Evolutionary conservation across 2,888 invertebrate genomes (phyloP).

Genomic region (Nemoura dubitans): DNA sequence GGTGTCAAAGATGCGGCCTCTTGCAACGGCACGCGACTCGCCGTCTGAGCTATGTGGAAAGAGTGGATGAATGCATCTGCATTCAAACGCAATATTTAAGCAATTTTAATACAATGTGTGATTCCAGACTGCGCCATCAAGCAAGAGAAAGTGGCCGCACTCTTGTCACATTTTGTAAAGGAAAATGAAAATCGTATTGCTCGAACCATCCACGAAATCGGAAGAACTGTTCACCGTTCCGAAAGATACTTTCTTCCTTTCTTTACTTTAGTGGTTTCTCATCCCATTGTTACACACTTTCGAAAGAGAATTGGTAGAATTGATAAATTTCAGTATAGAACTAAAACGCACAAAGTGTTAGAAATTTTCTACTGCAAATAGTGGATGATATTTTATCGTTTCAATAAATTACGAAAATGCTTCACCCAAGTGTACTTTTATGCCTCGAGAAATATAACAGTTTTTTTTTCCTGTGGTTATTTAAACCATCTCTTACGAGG

Average conservation of each 20-base stretch:
- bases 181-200: neutral
- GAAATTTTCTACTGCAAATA: constrained; percentile 7
- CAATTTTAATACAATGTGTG: neutral
- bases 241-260: neutral
- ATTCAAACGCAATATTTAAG: neutral
- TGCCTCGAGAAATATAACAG: neutral
- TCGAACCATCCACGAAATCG: neutral
- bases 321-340: constrained; percentile 28
- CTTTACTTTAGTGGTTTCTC: constrained; percentile 19
- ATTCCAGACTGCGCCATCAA: neutral
- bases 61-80: neutral
- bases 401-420: constrained; percentile 1
- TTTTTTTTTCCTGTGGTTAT: neutral
- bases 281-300: constrained; percentile 18
- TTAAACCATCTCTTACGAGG: neutral
- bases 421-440: constrained; percentile 7
- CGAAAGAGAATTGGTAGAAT: constrained; percentile 30
- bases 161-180: neutral
- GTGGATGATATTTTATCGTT: constrained; percentile 5
- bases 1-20: neutral
- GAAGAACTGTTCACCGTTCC: neutral
- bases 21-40: neutral
- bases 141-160: neutral
- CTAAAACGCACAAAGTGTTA: constrained; percentile 2
- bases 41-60: neutral